These are phyloP conservation scores for Chrysaora quinquecirrha DNA, from an alignment of 30 jellyfish, hydroid and myxozoan species.

Conservation along the genomic window DNA sequence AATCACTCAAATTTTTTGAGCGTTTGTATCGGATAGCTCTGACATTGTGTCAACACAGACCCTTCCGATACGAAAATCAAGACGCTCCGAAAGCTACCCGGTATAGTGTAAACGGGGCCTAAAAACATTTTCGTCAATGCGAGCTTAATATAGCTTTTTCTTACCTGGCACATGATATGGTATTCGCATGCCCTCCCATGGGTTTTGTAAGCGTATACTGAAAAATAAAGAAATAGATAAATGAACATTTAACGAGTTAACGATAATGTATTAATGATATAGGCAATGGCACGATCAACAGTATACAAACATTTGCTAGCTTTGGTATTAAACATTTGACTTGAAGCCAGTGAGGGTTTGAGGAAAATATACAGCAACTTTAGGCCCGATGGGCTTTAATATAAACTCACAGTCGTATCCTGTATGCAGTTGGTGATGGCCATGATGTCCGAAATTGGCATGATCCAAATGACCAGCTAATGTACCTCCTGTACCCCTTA, in stretches of 20 bases:
- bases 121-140: background rate
- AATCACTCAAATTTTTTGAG: background rate
- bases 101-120: too few relatives aligned
- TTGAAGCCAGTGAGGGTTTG: too few relatives aligned
- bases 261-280: too few relatives aligned
- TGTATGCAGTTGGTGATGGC: conserved; percentile 78
- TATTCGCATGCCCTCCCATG: conserved; percentile 88
- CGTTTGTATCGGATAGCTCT: background rate
- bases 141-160: background rate
- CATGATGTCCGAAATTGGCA: conserved; percentile 75
- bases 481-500: conserved; percentile 82
- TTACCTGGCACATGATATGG: conserved; percentile 97
- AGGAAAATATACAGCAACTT: too few relatives aligned
- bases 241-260: too few relatives aligned
- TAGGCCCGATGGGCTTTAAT: too few relatives aligned
- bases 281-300: too few relatives aligned
- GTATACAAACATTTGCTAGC: too few relatives aligned
- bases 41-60: background rate
- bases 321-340: too few relatives aligned
- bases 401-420: conserved; percentile 93
- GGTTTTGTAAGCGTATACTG: conserved; percentile 90
- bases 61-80: conserved; percentile 11
- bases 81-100: conserved; percentile 14
- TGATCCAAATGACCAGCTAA: conserved; percentile 75
- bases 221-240: conserved; percentile 10